phyloP scores from a whole-genome alignment of 2,113 vertebrate species.

The Bubo bubo region DNA sequence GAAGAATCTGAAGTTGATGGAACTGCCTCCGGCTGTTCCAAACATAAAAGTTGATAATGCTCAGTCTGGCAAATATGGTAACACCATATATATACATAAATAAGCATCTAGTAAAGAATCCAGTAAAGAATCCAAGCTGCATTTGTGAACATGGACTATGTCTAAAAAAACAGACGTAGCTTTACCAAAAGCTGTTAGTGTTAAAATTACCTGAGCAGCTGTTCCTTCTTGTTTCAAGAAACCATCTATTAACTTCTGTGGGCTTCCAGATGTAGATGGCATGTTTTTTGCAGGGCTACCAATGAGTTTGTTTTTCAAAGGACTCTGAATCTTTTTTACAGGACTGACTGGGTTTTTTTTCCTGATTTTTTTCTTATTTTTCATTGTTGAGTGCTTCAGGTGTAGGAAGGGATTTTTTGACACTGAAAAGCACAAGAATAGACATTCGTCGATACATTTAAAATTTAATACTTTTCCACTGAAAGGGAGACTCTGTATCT shows the following conservation, averaged over 20 bases:
- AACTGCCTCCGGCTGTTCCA: constrained; percentile 77
- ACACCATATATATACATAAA: rapidly evolving
- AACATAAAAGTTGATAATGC: background rate
- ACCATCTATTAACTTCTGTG: constrained; percentile 79
- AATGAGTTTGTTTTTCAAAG: constrained; percentile 80
- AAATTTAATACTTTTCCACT: background rate
- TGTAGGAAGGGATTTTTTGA: constrained; percentile 85
- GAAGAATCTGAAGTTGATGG: constrained; percentile 75
- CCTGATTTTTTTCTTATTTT: constrained; percentile 85
- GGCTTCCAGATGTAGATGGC: constrained; percentile 63
- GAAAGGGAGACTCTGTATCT: background rate
- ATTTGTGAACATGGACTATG: background rate
- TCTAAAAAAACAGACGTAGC: background rate
- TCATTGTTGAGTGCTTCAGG: constrained; percentile 78
- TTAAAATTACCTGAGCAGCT: constrained; percentile 76
- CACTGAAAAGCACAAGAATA: constrained; percentile 55
- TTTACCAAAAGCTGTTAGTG: background rate
- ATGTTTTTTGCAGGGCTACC: constrained; percentile 81
- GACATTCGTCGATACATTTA: background rate
- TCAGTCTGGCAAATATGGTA: background rate
- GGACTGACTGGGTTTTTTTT: constrained; percentile 83
- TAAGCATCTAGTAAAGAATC: background rate
- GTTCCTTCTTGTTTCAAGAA: constrained; percentile 77
- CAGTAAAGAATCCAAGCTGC: background rate
- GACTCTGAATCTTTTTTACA: constrained; percentile 83